These are phyloP conservation scores for Atta texana DNA, from an alignment of 1,140 invertebrate species.

Conservation along the genomic window DNA sequence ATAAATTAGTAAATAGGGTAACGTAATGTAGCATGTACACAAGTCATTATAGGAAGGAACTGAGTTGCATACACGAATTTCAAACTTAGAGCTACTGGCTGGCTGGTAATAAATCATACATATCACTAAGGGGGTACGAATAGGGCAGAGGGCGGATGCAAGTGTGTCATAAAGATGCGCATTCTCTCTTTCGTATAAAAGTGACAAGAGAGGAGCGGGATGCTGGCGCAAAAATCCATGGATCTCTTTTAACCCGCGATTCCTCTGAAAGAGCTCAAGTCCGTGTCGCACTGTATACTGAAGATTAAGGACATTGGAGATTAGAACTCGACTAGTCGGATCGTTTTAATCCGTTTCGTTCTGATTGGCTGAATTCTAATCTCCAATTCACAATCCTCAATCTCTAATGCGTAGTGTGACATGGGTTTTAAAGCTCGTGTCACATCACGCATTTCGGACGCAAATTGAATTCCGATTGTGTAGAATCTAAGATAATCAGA, in stretches of 20 bases:
- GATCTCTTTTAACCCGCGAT: slow-evolving; percentile 1
- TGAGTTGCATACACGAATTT: slow-evolving; percentile 85
- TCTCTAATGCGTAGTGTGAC: too few relatives aligned
- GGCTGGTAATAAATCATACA: slow-evolving; percentile 72
- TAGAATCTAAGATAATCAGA: too few relatives aligned
- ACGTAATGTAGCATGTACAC: slow-evolving; percentile 82
- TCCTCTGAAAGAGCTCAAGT: neutral
- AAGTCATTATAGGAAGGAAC: slow-evolving; percentile 82
- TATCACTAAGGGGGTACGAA: slow-evolving; percentile 73
- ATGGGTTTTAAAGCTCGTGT: neutral
- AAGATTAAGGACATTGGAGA: too few relatives aligned
- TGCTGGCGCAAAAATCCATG: slow-evolving; percentile 13
- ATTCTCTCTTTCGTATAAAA: slow-evolving; percentile 58
- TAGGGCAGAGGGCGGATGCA: slow-evolving; percentile 66
- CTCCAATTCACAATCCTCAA: too few relatives aligned
- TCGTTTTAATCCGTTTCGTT: too few relatives aligned
- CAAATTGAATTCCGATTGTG: neutral
- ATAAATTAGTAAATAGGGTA: slow-evolving; percentile 75
- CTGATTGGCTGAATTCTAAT: too few relatives aligned
- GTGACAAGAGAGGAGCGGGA: neutral
- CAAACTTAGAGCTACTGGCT: slow-evolving; percentile 76
- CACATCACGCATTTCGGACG: neutral
- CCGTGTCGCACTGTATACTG: neutral
- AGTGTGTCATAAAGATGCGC: slow-evolving; percentile 71
- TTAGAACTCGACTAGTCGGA: too few relatives aligned